phyloP scores from a whole-genome alignment of 2,888 invertebrate genomes.

The Cosmia trapezina region DNA sequence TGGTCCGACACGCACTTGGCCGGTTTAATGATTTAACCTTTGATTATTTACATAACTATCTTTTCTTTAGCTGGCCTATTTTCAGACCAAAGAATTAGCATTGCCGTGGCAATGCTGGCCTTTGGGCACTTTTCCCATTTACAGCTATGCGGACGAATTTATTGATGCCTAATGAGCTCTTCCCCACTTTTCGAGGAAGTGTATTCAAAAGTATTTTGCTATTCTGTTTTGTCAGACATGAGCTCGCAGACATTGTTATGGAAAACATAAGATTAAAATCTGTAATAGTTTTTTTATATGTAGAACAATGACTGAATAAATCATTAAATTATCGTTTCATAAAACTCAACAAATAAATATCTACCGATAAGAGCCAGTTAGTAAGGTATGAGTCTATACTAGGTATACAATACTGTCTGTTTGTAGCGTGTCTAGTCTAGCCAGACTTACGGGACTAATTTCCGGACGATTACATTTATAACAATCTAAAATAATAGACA shows the following conservation, averaged over 20 bases:
- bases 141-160: no score
- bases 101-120: no score
- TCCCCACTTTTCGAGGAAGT: no score
- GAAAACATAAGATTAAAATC: slow-evolving; percentile 8
- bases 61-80: no score
- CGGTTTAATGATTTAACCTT: no score
- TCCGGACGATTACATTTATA: slow-evolving; percentile 23
- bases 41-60: no score
- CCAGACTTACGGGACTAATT: slow-evolving; percentile 36
- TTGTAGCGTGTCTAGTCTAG: slow-evolving; percentile 25
- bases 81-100: no score
- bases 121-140: no score
- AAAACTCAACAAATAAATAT: neutral
- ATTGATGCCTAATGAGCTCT: no score
- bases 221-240: slow-evolving; percentile 3
- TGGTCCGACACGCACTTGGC: no score
- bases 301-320: neutral
- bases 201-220: neutral
- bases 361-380: slow-evolving; percentile 1
- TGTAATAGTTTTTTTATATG: neutral
- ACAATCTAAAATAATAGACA: slow-evolving; percentile 28
- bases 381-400: neutral
- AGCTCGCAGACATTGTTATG: slow-evolving; percentile 5
- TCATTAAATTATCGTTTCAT: neutral
- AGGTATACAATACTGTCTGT: neutral